Evolutionary conservation across 2,113 vertebrate genomes (phyloP).

Genomic region (Stegastes partitus): DNA sequence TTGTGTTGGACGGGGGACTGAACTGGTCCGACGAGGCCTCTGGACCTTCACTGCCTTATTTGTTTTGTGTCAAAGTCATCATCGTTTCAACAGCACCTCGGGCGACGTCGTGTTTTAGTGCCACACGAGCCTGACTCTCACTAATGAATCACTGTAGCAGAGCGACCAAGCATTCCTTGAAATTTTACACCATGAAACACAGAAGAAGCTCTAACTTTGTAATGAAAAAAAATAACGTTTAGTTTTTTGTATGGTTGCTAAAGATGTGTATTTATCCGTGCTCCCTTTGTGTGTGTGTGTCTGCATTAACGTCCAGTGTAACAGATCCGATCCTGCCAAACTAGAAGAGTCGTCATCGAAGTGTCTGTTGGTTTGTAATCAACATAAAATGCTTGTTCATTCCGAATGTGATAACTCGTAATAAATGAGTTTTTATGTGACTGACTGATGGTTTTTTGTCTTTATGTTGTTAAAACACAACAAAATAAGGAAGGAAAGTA

Average conservation of each 20-base stretch:
- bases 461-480: background rate
- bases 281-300: slow-evolving; percentile 23
- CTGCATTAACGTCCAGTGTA: background rate
- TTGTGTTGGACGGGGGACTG: slow-evolving; percentile 9
- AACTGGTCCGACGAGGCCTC: slow-evolving; percentile 22
- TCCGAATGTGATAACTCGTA: slow-evolving; percentile 12
- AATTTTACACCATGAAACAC: background rate
- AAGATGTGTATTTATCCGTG: slow-evolving; percentile 39
- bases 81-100: slow-evolving; percentile 18
- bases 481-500: background rate
- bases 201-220: too few relatives aligned
- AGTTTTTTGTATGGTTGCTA: slow-evolving; percentile 1
- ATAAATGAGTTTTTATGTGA: slow-evolving; percentile 53
- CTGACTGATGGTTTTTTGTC: background rate
- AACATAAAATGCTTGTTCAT: background rate
- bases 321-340: background rate
- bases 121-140: background rate
- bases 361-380: slow-evolving; percentile 11
- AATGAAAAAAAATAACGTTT: background rate
- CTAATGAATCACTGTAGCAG: background rate
- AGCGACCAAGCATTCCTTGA: background rate
- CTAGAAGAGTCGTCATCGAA: background rate
- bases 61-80: slow-evolving; percentile 40
- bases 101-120: background rate
- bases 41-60: slow-evolving; percentile 64